Base-by-base conservation (phyloP, 2,797 vertebrate genomes). In the Gambusia yucatana region DNA sequence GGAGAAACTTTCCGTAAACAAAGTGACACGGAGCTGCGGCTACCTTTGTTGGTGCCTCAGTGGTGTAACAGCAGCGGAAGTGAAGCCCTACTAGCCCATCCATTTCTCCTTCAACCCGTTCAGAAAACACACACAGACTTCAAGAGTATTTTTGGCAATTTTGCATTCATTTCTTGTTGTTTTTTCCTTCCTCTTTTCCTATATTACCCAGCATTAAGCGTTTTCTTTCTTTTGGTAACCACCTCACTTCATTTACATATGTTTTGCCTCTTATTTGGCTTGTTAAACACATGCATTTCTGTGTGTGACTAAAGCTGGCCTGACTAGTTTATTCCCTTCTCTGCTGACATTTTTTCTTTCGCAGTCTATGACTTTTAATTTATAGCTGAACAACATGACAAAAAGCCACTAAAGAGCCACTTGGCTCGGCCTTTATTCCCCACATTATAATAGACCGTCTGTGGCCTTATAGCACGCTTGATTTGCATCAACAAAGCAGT, bases 401-500 rank as follows among this genome's bases (percentile, higher is more conserved):
- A 84, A 75, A 52, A 65, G 72, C 84, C 72, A 72, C 76, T 52
- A 71, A 87, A 72, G 77, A 69, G 78, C 83, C 87, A 87, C 87
- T 91, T 83, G 76, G 86, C 81, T 39, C 25, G 0, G 55, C 73
- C 82, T 91, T 91, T 88, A 77, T 86, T 80, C 82, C 79, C 86
- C 75, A 74, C 82, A 17, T 88, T 77, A 88, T 93, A 93, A 92
- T 85, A 73, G 90, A 81, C 85, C 6, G 86, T 87, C 89, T 92
- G 89, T 89, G 88, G 87, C 92, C 91, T 90, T n/a, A 77, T 87
- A 89, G 85, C 85, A 72, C n/a, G 63, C 88, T 88, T 83, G 83
- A 89, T 92, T 92, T 92, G 88, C 89, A 86, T 92, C 88, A 77
- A 78, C 87, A 92, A 88, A 91, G 87, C 80, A 46, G 14, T 9